A percentile compares a stretch with the other conserved stretches of the same genome.
phyloP scores from a whole-genome alignment of 2,113 vertebrate species.

The Cervus canadensis region DNA sequence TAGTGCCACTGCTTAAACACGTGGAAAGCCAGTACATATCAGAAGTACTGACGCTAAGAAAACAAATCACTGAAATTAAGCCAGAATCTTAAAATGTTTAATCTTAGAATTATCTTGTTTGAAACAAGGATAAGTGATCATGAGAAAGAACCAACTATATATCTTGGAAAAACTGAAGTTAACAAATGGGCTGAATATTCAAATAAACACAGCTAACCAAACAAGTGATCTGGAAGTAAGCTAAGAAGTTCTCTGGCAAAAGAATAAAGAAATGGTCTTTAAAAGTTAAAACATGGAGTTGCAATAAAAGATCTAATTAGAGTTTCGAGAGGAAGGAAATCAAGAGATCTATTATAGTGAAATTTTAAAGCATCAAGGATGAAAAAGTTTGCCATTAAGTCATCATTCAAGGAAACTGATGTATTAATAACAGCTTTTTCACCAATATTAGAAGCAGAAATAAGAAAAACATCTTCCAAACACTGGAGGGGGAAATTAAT shows the following conservation, averaged over 20 bases:
- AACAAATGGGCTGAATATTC: background rate
- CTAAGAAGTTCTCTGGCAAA: constrained; percentile 28
- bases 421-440: background rate
- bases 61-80: background rate
- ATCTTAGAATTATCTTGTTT: background rate
- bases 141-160: background rate
- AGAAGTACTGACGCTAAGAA: background rate
- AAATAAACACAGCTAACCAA: background rate
- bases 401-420: background rate
- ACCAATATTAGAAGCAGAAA: background rate
- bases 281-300: background rate
- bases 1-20: background rate
- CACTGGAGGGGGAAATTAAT: background rate
- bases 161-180: background rate
- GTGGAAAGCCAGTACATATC: background rate
- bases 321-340: background rate
- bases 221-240: background rate
- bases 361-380: background rate
- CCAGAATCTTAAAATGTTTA: background rate
- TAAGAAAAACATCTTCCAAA: background rate
- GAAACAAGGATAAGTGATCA: background rate
- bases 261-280: background rate
- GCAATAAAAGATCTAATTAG: background rate
- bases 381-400: background rate
- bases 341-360: background rate